Conservation (phyloP, 1,140 invertebrate genomes). For the Triops cancriformis region DNA sequence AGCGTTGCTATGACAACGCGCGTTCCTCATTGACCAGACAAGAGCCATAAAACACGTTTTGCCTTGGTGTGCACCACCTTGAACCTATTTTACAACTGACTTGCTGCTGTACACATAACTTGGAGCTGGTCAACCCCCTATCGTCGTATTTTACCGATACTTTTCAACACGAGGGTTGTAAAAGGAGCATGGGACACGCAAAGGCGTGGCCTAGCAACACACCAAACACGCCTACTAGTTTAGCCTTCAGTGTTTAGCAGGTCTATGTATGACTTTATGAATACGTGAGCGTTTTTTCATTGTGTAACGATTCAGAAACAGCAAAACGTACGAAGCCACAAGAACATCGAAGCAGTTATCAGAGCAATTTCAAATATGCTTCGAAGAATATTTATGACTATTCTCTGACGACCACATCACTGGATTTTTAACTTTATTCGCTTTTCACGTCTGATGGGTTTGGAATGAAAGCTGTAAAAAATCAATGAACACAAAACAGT, state of each 20-base stretch:
- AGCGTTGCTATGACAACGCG: constrained; percentile 2
- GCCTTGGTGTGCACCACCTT: not conserved
- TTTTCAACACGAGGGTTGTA: not conserved
- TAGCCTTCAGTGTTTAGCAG: not conserved
- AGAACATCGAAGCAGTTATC: no score
- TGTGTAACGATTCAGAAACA: no score
- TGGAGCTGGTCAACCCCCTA: not conserved
- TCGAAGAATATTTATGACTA: no score
- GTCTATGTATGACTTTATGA: no score
- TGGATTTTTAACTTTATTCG: no score
- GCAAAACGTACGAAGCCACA: no score
- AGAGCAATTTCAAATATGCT: no score
- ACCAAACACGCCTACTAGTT: not conserved
- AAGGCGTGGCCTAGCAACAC: not conserved
- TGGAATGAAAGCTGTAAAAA: no score
- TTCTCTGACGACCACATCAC: no score
- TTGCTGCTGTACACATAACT: not conserved
- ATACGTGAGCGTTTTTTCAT: no score
- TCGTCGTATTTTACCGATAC: not conserved
- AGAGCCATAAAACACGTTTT: not conserved
- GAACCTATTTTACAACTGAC: not conserved
- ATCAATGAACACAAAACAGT: no score
- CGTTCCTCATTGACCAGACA: not conserved
- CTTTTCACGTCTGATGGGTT: no score
- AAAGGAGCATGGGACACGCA: not conserved